Percentiles rank a stretch among this genome's conserved stretches.
Evolutionary conservation across 2,888 invertebrate species (phyloP).

Genomic region (Diplolepis rosae): DNA sequence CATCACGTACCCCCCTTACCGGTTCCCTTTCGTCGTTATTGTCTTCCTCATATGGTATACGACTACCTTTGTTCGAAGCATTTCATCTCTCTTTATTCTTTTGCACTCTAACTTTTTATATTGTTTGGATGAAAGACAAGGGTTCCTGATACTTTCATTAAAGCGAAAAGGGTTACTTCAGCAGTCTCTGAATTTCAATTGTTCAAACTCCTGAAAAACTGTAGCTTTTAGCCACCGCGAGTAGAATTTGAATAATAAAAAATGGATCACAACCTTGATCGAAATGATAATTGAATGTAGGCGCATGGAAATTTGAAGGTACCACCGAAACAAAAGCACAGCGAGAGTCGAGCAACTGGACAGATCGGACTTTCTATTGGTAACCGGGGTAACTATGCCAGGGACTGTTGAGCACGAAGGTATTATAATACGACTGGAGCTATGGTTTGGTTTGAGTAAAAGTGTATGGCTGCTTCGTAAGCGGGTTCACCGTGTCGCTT

Average conservation of each 20-base stretch:
- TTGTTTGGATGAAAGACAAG: neutral
- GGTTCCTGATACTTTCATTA: neutral
- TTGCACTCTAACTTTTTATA: neutral
- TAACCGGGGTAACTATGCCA: conserved; percentile 66
- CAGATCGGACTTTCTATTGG: conserved; percentile 59
- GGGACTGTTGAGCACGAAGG: conserved; percentile 62
- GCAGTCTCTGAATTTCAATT: no score
- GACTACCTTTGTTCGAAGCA: conserved; percentile 13
- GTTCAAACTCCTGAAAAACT: no score
- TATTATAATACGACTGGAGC: conserved; percentile 30
- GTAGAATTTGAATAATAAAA: no score
- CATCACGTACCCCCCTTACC: neutral
- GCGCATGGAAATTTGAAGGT: neutral
- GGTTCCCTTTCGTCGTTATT: conserved; percentile 22
- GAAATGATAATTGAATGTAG: neutral
- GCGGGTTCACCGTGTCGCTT: conserved; percentile 66
- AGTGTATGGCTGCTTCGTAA: conserved; percentile 57
- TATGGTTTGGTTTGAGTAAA: conserved; percentile 61
- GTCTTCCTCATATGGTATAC: conserved; percentile 14
- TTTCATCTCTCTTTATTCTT: conserved; percentile 12
- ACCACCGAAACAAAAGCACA: neutral
- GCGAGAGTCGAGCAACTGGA: neutral
- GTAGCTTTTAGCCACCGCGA: no score
- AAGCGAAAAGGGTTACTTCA: neutral
- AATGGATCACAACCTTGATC: no score